A percentile compares a stretch with the other conserved stretches of the same genome.
Conservation (phyloP, 1,140 invertebrate species). For the Anoplophora glabripennis region DNA sequence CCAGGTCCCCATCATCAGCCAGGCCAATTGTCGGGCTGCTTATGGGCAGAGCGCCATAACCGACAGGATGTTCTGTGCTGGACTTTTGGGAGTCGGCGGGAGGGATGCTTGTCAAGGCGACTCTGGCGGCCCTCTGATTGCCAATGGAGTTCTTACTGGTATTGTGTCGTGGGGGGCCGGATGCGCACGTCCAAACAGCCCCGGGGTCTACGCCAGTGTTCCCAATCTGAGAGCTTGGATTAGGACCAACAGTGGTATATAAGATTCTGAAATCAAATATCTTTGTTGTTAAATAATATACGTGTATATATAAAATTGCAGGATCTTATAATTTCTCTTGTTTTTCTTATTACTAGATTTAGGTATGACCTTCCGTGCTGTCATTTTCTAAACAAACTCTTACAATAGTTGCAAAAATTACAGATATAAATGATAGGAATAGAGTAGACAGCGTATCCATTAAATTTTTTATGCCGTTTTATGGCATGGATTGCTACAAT, state of each 20-base stretch:
- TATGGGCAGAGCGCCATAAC: constrained; percentile 40
- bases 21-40: constrained; percentile 5
- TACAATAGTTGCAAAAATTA: too few relatives aligned
- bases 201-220: constrained; percentile 29
- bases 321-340: too few relatives aligned
- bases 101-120: constrained; percentile 65
- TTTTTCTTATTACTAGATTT: too few relatives aligned
- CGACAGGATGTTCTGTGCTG: constrained; percentile 45
- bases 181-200: constrained; percentile 24
- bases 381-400: too few relatives aligned
- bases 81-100: constrained; percentile 40
- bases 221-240: constrained; percentile 22
- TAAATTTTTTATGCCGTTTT: too few relatives aligned
- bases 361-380: too few relatives aligned
- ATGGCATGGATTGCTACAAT: too few relatives aligned
- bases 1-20: constrained; percentile 1
- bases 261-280: background rate
- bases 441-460: too few relatives aligned
- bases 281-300: too few relatives aligned
- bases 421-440: too few relatives aligned
- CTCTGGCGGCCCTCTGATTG: constrained; percentile 60
- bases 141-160: constrained; percentile 49
- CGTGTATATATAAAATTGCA: too few relatives aligned
- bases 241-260: background rate
- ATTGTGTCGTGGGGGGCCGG: constrained; percentile 58